Conservation (phyloP, 2,888 invertebrate species). For the Fragum fragum region DNA sequence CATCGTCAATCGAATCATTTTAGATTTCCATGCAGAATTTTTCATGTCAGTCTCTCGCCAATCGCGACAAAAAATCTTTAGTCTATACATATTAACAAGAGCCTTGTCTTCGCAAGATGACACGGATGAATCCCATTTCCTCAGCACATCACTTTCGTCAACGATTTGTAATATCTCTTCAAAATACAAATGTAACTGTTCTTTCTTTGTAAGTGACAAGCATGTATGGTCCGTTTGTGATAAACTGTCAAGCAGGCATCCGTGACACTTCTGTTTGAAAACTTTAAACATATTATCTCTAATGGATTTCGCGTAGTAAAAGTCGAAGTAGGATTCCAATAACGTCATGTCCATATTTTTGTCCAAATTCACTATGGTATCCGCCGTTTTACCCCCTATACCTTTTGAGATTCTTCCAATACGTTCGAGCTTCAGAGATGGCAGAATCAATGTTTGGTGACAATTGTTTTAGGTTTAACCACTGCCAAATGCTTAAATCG, state of each 20-base stretch:
- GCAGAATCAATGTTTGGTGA: slow-evolving; percentile 23
- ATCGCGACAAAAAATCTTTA: slow-evolving; percentile 33
- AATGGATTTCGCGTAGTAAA: slow-evolving; percentile 27
- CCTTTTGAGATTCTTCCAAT: slow-evolving; percentile 4
- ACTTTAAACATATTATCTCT: slow-evolving; percentile 19
- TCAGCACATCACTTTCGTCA: slow-evolving; percentile 21
- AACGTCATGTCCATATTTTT: slow-evolving; percentile 16
- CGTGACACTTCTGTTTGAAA: slow-evolving; percentile 5
- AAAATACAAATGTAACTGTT: slow-evolving; percentile 28
- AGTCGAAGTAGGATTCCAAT: slow-evolving; percentile 39
- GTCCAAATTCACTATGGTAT: background rate
- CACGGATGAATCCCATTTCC: slow-evolving; percentile 29
- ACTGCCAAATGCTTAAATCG: slow-evolving; percentile 28
- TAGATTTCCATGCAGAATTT: slow-evolving; percentile 9
- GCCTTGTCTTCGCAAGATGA: background rate
- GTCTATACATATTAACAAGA: slow-evolving; percentile 23
- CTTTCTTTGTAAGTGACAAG: background rate
- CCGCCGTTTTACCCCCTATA: background rate
- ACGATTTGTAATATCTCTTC: slow-evolving; percentile 20
- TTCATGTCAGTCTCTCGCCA: slow-evolving; percentile 32
- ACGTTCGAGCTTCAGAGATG: slow-evolving; percentile 32
- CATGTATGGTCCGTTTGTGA: slow-evolving; percentile 38
- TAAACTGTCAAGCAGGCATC: slow-evolving; percentile 8
- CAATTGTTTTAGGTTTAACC: slow-evolving; percentile 29
- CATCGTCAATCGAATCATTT: slow-evolving; percentile 14